A percentile compares a stretch with the other conserved stretches of the same genome.
Conservation (phyloP, 2,888 invertebrate genomes). For the Rhamphomyia laevipes region DNA sequence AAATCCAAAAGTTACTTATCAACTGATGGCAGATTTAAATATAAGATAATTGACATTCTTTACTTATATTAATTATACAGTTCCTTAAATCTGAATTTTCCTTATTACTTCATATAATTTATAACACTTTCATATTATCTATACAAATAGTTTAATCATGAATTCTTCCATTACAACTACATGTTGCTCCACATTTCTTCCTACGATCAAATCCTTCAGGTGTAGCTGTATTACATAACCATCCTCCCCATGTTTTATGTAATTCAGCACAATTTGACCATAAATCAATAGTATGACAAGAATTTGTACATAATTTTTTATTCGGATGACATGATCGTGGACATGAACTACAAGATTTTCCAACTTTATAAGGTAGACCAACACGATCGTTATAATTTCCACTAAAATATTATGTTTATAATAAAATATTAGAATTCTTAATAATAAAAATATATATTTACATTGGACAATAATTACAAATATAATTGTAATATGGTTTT, state of each 20-base stretch:
- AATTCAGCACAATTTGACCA: conserved; percentile 64
- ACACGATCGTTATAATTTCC: conserved; percentile 53
- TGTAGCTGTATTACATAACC: conserved; percentile 47
- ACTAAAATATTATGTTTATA: conserved; percentile 38
- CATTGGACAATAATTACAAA: conserved; percentile 78
- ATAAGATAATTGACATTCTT: too few species aligned
- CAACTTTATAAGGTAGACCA: conserved; percentile 55
- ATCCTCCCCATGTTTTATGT: conserved; percentile 42
- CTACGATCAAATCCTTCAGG: conserved; percentile 41
- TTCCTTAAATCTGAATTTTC: too few species aligned
- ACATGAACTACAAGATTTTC: conserved; percentile 54
- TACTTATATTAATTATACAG: too few species aligned
- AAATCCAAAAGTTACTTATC: too few species aligned
- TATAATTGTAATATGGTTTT: conserved; percentile 60
- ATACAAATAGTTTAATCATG: conserved; percentile 21
- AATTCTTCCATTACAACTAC: conserved; percentile 51
- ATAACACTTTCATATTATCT: background rate
- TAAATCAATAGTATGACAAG: conserved; percentile 53
- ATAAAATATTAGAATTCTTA: background rate
- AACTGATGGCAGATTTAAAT: too few species aligned
- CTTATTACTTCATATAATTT: too few species aligned
- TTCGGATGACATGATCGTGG: conserved; percentile 48
- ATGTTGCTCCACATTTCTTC: conserved; percentile 58
- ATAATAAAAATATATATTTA: conserved; percentile 36
- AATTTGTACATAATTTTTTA: conserved; percentile 56